Conservation (phyloP, 2,113 vertebrate species). For the Rhizomys pruinosus region DNA sequence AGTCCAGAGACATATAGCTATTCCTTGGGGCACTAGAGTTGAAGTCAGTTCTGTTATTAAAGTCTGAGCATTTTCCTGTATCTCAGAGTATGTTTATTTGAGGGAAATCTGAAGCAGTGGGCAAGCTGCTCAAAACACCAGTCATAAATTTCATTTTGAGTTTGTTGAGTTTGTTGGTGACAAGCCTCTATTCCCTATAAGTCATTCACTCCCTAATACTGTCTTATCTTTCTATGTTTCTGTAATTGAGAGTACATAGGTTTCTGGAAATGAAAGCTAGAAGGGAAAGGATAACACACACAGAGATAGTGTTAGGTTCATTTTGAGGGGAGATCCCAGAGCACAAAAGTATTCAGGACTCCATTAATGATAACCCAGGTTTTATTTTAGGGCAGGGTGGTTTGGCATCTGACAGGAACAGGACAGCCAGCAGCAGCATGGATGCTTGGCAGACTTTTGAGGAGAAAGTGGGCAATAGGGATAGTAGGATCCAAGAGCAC, state of each 20-base stretch:
- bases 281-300: neutral
- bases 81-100: neutral
- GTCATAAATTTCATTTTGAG: slow-evolving; percentile 13
- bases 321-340: no score
- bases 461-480: no score
- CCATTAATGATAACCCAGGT: no score
- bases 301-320: no score
- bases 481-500: no score
- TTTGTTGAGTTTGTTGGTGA: neutral
- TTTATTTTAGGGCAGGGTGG: no score
- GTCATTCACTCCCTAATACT: neutral
- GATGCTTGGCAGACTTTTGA: no score
- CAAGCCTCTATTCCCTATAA: neutral
- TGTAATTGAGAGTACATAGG: neutral
- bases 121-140: neutral
- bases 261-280: neutral
- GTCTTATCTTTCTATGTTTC: neutral
- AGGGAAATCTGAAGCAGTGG: neutral
- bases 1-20: neutral
- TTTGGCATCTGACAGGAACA: no score
- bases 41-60: neutral
- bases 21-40: neutral
- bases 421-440: no score
- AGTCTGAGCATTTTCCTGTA: neutral
- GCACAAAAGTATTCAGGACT: no score